Evolutionary conservation across 1,140 invertebrate genomes (phyloP).

Genomic region (Delia radicum): DNA sequence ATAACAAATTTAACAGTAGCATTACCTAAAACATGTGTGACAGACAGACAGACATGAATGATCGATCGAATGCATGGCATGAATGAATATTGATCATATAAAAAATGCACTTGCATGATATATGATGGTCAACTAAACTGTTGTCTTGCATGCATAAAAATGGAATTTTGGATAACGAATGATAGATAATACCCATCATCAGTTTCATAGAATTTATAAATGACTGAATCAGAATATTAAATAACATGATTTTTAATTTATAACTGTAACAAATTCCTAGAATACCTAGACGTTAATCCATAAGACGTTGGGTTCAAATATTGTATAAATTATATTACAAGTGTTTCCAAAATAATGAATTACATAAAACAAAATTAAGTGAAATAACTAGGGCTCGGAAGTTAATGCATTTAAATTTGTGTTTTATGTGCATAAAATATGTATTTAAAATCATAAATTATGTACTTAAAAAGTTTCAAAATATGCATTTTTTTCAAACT

Average conservation of each 20-base stretch:
- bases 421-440: too few relatives aligned
- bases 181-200: constrained; percentile 13
- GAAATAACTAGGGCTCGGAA: too few relatives aligned
- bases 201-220: neutral
- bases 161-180: neutral
- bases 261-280: neutral
- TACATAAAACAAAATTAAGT: too few relatives aligned
- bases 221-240: neutral
- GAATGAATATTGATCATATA: neutral
- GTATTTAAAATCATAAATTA: too few relatives aligned
- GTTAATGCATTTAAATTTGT: too few relatives aligned
- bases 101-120: neutral
- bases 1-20: neutral
- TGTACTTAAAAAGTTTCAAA: too few relatives aligned
- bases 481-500: too few relatives aligned
- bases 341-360: too few relatives aligned
- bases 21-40: neutral
- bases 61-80: neutral
- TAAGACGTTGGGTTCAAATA: too few relatives aligned
- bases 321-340: too few relatives aligned
- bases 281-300: too few relatives aligned
- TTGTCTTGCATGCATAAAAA: neutral
- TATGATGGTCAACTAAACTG: neutral
- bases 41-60: neutral
- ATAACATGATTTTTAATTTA: neutral